phyloP scores from a whole-genome alignment of 2,797 vertebrate species.

The Spinibarbus caldwelli region DNA sequence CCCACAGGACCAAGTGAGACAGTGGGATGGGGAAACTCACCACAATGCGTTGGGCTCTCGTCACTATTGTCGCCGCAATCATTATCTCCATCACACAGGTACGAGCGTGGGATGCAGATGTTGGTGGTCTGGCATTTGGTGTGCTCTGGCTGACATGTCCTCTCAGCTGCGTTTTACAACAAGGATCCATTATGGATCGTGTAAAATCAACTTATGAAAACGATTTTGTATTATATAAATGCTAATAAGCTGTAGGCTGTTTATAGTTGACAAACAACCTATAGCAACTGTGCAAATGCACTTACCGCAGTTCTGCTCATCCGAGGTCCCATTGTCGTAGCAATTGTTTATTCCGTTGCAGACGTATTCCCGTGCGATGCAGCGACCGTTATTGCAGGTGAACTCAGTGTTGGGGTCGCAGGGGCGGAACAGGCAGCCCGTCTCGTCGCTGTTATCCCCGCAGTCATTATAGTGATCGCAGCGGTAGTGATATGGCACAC shows the following conservation, averaged over 20 bases:
- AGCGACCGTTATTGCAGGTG: conserved; percentile 89
- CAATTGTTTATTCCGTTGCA: conserved; percentile 98
- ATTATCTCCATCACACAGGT: conserved; percentile 97
- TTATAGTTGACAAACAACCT: not conserved
- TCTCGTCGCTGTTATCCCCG: conserved; percentile 93
- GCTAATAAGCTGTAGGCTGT: too few species aligned
- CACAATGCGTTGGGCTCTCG: conserved; percentile 92
- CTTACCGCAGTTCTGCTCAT: conserved; percentile 96
- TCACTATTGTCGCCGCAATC: conserved; percentile 99
- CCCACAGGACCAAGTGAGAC: not conserved
- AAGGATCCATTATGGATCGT: not conserved
- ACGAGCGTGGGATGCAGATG: conserved; percentile 92
- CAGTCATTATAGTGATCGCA: conserved; percentile 98
- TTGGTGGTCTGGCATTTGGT: conserved; percentile 93
- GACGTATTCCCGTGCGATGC: conserved; percentile 87
- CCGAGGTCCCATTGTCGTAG: conserved; percentile 91
- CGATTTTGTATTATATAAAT: too few species aligned
- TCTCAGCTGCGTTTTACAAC: conserved; percentile 80
- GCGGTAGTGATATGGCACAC: conserved; percentile 90
- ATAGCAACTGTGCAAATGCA: conserved; percentile 48
- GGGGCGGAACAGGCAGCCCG: conserved; percentile 85
- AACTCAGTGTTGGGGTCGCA: conserved; percentile 90
- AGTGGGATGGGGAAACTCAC: conserved; percentile 74
- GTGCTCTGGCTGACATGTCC: conserved; percentile 89
- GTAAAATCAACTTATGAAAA: not conserved